phyloP scores from a whole-genome alignment of 64 coral and sea anemone species.

The Porites australiensis region DNA sequence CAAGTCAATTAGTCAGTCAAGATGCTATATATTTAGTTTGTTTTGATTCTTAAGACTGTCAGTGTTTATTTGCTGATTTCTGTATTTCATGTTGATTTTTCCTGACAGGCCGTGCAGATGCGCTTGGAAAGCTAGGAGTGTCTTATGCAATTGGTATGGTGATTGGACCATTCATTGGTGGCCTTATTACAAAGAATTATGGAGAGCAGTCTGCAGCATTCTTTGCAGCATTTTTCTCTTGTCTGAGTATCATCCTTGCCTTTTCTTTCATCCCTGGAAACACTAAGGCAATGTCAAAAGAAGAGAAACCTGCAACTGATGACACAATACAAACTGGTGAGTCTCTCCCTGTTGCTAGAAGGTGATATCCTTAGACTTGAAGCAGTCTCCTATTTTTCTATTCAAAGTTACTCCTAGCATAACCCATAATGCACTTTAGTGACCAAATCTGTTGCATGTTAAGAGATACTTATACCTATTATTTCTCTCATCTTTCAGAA shows the following conservation, averaged over 20 bases:
- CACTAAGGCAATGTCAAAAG: slow-evolving; percentile 59
- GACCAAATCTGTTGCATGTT: too few relatives aligned
- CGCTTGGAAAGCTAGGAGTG: slow-evolving; percentile 92
- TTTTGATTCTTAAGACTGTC: background rate
- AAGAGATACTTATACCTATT: background rate
- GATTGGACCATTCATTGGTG: slow-evolving; percentile 92
- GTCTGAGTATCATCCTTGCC: slow-evolving; percentile 67
- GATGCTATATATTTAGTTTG: background rate
- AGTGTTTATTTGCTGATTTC: background rate
- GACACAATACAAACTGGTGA: background rate
- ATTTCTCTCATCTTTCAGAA: background rate
- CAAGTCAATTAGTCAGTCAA: too few relatives aligned
- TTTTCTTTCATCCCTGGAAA: slow-evolving; percentile 79
- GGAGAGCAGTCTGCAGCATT: slow-evolving; percentile 79
- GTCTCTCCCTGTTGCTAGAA: too few relatives aligned
- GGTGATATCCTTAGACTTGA: too few relatives aligned
- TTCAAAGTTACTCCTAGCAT: too few relatives aligned
- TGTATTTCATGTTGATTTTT: background rate
- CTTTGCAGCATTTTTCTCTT: slow-evolving; percentile 80
- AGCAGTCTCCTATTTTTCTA: too few relatives aligned
- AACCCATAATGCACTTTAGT: too few relatives aligned
- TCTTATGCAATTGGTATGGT: slow-evolving; percentile 96
- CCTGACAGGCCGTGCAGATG: slow-evolving; percentile 77
- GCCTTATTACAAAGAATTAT: slow-evolving; percentile 89
- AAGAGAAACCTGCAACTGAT: background rate